Evolutionary conservation across 2,888 invertebrate species (phyloP), one percentile per base, ranked within the genome.

Genomic region (Morpho deidamia): DNA sequence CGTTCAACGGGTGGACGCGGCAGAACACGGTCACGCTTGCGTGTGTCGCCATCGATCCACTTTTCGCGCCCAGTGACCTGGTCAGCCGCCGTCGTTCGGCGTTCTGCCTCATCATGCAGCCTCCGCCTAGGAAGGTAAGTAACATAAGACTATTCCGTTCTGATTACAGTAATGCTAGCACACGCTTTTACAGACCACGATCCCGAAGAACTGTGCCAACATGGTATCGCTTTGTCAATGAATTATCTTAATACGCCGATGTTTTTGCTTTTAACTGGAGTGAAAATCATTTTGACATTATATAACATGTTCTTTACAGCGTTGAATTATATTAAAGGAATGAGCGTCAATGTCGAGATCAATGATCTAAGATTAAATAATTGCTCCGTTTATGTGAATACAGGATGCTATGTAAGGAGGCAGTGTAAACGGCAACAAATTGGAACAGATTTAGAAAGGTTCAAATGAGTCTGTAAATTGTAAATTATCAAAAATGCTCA

Each of bases 121-220:
- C 95, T 75, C 95, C 95, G 74, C 95, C 95, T 78, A 94, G 95
- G 88, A 95, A 95, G 94, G 95, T 95, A 91, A 92, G 92, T 79
- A 61, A 42, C 37, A 56, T 12, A 23, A 23, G 42, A 11, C 51
- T 44, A 37, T 33, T 44, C 11, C 11, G 23, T 37, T n/a, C 2
- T 37, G 8, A 46, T 39, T 11, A 23, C 12, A 12, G 37, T 4
- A 12, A 8, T 14, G 14, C 23, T 5, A 23, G 23, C 23, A 23
- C 23, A 23, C 23, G 23, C 4, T 3, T 23, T 23, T 5, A 23
- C 23, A 23, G 5, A 23, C 5, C 23, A 23, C 23, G 23, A 5
- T 5, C 23, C 23, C 23, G 3, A 23, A 23, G 23, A 23, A 23
- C 23, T 23, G 23, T 23, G 23, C 23, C 23, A 23, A 23, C 23